phyloP scores from a whole-genome alignment of 2,113 vertebrate genomes.

The Datnioides undecimradiatus region DNA sequence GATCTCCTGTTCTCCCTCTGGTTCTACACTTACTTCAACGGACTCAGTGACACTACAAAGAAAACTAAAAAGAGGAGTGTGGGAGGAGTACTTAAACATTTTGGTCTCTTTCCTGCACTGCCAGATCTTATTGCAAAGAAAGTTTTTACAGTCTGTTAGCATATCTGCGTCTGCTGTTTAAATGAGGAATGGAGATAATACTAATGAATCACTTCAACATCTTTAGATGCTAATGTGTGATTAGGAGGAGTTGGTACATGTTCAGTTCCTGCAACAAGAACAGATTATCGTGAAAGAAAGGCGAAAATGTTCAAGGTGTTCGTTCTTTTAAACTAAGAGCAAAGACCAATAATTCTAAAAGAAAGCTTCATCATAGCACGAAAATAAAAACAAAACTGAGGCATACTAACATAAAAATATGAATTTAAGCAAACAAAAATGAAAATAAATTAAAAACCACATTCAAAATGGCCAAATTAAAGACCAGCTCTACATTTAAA shows the following conservation, averaged over 20 bases:
- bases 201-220: conserved; percentile 13
- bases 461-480: conserved; percentile 60
- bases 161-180: neutral
- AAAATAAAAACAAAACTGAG: conserved; percentile 4
- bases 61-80: neutral
- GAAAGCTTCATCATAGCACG: conserved; percentile 1
- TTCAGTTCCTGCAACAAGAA: neutral
- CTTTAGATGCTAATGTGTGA: neutral
- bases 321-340: conserved; percentile 19
- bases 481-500: conserved; percentile 59
- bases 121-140: conserved; percentile 4
- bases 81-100: conserved; percentile 30
- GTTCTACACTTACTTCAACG: conserved; percentile 32
- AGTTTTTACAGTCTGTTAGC: neutral
- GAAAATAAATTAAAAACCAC: conserved; percentile 54
- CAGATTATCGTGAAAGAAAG: neutral
- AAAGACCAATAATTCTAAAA: neutral
- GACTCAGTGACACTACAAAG: conserved; percentile 18
- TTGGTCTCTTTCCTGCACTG: neutral
- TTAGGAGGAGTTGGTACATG: neutral
- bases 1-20: conserved; percentile 18
- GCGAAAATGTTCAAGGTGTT: conserved; percentile 14
- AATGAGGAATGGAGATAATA: conserved; percentile 17
- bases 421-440: conserved; percentile 29
- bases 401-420: conserved; percentile 27